phyloP scores from a whole-genome alignment of 2,113 vertebrate species.

The Condylura cristata region DNA sequence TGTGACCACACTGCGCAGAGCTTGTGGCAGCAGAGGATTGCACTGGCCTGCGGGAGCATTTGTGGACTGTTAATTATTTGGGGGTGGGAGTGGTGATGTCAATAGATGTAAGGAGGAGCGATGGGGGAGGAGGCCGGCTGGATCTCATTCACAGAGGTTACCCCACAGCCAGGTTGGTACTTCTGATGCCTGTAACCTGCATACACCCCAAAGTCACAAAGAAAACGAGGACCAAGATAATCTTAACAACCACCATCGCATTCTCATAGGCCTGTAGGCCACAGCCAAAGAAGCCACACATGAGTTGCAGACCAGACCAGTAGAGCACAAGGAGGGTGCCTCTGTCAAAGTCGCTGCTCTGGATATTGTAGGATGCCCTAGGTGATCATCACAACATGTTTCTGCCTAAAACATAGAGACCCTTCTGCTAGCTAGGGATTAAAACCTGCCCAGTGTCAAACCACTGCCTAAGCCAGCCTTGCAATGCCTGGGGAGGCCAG shows the following conservation, averaged over 20 bases:
- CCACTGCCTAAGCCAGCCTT: not conserved
- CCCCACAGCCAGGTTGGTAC: not conserved
- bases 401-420: not conserved
- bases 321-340: not conserved
- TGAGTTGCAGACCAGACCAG: not conserved
- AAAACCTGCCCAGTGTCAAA: not conserved
- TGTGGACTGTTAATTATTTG: not conserved
- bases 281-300: not conserved
- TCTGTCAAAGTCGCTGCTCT: not conserved
- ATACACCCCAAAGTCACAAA: not conserved
- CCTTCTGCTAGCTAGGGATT: not conserved
- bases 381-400: not conserved
- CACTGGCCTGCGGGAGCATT: not conserved
- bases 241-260: not conserved
- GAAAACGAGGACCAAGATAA: not conserved
- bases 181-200: not conserved
- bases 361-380: not conserved
- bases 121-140: not conserved
- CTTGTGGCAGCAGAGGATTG: slow-evolving; percentile 8
- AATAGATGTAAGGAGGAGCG: not conserved
- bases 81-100: not conserved
- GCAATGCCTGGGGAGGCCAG: not conserved
- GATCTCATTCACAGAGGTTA: too few species aligned
- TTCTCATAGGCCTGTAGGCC: not conserved
- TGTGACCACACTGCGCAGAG: slow-evolving; percentile 57